Evolutionary conservation across 2,888 invertebrate species (phyloP), one percentile per base, ranked within the genome.

Genomic region (Eristalinus sepulchralis): DNA sequence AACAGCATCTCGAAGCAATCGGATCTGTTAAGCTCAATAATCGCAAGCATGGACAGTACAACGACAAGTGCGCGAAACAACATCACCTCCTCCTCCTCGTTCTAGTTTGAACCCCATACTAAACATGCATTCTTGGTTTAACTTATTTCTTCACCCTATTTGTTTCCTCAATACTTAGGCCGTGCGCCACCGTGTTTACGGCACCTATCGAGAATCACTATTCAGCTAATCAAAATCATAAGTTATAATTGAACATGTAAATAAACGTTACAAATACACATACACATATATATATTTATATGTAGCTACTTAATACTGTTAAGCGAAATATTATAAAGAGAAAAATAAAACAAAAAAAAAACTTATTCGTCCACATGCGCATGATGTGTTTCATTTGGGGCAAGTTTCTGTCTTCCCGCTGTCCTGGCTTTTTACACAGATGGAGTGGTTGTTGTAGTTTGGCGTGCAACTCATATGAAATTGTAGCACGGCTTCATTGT

Each of bases 1-100:
- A 47, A 27, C 70, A 84, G 63, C 36, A 53, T 13, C 11, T 24
- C 24, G 11, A 66, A 34, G 4, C 78, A 90, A 55, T 89, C 91
- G 47, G 92, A 93, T 89, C 90, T 93, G 63, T 89, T 93, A n/a
- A 92, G 92, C 85, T 92, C 93, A 20, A 93, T 93, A 24, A 92
- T 93, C 91, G 93, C 93, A 83, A 91, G 92, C 89, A 93, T 93
- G 93, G 93, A 92, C 88, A 89, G 88, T 80, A 89, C 89, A 72
- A 90, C 89, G 53, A 77, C 85, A 34, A 78, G 82, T 72, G 68
- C 87, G 68, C 82, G 89, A 57, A 88, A 81, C 34, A 89, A 89
- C 83, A 81, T 89, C 83, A 86, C 86, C 75, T 86, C 86, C 60
- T 85, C 88, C 68, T 87, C 88, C 36, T 79, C 75, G 39, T 72